Base-by-base conservation (phyloP, 2,797 vertebrate species). In the Channallabes apus region DNA sequence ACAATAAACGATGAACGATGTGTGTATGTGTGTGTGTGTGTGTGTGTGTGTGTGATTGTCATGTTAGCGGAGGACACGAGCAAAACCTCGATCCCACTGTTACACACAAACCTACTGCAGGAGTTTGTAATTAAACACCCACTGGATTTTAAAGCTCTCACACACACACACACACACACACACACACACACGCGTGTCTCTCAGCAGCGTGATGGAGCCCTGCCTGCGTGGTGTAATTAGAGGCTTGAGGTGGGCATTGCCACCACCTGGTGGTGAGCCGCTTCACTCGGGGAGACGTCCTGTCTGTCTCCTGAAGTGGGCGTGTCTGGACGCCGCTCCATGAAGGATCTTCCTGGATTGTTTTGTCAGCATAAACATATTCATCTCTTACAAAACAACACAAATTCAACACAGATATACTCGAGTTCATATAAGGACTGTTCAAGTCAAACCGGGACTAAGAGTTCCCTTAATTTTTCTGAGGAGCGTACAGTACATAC, bases 231-330 rank as follows among this genome's bases (percentile, higher is more conserved):
- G 87, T 84, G 89, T 94, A 95, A 95, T 95, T 94, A 92, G 84
- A 87, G 89, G 86, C 84, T 94, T 94, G 87, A 89, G 92, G 91
- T 95, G 93, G 94, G 90, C 84, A 92, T 91, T 95, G 94, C 92
- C 95, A 93, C 95, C 95, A 94, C 93, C 95, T 96, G 92, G 92
- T 95, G 95, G 95, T 91, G 88, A 91, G 86, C 87, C 56, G 86
- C 85, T 92, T 92, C 91, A 94, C 87, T 94, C 89, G 88, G 77
- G 32, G 79, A 80, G 89, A 62, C 89, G 85, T 17, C 14, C 68
- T 87, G 89, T 79, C 83, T 88, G 67, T 76, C 77, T 81, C 85
- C 82, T 64, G 67, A 41, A 65, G 89, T 90, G 88, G 89, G 88
- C 71, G 86, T 82, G 79, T 71, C 72, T 64, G 69, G 86, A 88